Evolutionary conservation across 1,140 invertebrate species (phyloP).

Genomic region (Hypsibius dujardini): DNA sequence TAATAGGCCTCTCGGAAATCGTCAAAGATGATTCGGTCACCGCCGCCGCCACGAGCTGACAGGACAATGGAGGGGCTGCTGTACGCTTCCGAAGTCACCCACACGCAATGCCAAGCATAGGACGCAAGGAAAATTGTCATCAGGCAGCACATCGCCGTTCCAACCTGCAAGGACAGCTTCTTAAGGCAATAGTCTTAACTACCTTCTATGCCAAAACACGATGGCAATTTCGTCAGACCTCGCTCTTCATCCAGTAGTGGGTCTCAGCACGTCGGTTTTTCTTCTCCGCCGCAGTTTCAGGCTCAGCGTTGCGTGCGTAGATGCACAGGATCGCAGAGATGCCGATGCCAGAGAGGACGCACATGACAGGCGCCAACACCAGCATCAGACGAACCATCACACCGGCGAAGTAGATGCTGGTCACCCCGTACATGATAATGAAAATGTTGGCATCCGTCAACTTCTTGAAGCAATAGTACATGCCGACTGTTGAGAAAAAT

Average conservation of each 20-base stretch:
- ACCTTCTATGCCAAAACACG: no score
- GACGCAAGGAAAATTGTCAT: slow-evolving; percentile 68
- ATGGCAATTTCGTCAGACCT: neutral
- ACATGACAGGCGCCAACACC: slow-evolving; percentile 91
- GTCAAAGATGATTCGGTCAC: slow-evolving; percentile 85
- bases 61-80: slow-evolving; percentile 90
- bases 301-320: slow-evolving; percentile 70
- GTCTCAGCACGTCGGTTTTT: neutral
- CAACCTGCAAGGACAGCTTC: slow-evolving; percentile 42
- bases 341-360: slow-evolving; percentile 80
- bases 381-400: slow-evolving; percentile 97
- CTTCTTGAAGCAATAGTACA: slow-evolving; percentile 86
- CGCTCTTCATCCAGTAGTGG: slow-evolving; percentile 12
- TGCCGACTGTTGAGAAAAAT: slow-evolving; percentile 45
- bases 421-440: slow-evolving; percentile 86
- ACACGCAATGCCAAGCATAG: slow-evolving; percentile 92
- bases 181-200: neutral
- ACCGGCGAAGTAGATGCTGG: slow-evolving; percentile 92
- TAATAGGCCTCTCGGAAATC: slow-evolving; percentile 95
- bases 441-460: slow-evolving; percentile 91
- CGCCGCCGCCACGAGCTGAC: slow-evolving; percentile 79
- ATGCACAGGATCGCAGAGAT: slow-evolving; percentile 69
- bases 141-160: slow-evolving; percentile 61
- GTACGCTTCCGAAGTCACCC: slow-evolving; percentile 97
- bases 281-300: neutral